Evolutionary conservation across 2,113 vertebrate genomes (phyloP).

Genomic region (Pachyramphus minor): DNA sequence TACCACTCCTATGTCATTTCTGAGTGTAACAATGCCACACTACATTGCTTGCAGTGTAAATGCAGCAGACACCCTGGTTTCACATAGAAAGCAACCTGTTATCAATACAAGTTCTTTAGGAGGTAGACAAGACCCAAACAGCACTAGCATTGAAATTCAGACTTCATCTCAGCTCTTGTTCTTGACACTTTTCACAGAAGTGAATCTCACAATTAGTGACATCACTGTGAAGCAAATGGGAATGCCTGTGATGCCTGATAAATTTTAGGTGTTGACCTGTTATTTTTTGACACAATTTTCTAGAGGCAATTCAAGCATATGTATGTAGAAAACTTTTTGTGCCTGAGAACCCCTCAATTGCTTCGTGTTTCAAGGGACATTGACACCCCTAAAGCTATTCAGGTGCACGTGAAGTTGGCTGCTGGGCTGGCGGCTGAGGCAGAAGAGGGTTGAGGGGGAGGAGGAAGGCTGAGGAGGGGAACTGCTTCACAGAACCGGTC

Average conservation of each 20-base stretch:
- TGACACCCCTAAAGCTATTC: rapidly evolving
- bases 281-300: not conserved
- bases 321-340: rapidly evolving
- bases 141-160: not conserved
- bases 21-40: too few relatives aligned
- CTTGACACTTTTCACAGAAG: not conserved
- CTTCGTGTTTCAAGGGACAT: rapidly evolving
- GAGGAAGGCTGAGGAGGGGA: not conserved
- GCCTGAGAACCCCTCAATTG: rapidly evolving
- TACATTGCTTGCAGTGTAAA: not conserved
- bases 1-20: not conserved
- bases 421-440: rapidly evolving
- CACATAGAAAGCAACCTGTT: not conserved
- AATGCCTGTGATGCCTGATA: rapidly evolving
- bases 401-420: rapidly evolving
- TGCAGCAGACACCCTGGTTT: not conserved
- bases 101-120: not conserved
- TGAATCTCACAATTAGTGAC: not conserved
- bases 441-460: not conserved
- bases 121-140: not conserved
- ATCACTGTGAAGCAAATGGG: not conserved
- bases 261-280: rapidly evolving
- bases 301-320: rapidly evolving
- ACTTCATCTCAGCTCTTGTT: not conserved
- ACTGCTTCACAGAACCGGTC: not conserved